These are phyloP conservation scores for Psilanteris sp. DNA, from an alignment of 1,140 invertebrate genomes.

Conservation along the genomic window DNA sequence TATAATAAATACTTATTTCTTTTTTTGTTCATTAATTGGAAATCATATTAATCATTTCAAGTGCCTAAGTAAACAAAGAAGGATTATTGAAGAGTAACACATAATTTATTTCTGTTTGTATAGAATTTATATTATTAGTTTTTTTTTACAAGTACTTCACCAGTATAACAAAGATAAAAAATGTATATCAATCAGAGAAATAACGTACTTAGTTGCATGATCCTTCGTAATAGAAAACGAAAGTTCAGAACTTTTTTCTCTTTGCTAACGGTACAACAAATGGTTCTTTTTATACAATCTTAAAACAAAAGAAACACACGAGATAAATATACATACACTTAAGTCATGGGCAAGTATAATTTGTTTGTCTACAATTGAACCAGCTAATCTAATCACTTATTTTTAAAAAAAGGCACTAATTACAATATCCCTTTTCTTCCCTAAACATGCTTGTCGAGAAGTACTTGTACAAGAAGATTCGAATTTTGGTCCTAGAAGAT, in stretches of 20 bases:
- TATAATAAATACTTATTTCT: too few species aligned
- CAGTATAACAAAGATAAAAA: slow-evolving; percentile 62
- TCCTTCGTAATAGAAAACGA: slow-evolving; percentile 14
- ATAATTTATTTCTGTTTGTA: too few species aligned
- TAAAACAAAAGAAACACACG: slow-evolving; percentile 63
- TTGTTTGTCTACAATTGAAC: slow-evolving; percentile 69
- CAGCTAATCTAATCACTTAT: slow-evolving; percentile 69
- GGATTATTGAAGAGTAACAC: background rate
- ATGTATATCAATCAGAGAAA: slow-evolving; percentile 51
- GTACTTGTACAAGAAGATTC: too few species aligned
- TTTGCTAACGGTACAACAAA: slow-evolving; percentile 22
- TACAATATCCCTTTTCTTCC: slow-evolving; percentile 64
- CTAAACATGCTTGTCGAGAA: slow-evolving; percentile 54
- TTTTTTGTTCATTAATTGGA: too few species aligned
- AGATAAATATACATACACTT: slow-evolving; percentile 71
- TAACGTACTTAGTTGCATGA: slow-evolving; percentile 13
- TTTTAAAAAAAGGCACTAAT: slow-evolving; percentile 67
- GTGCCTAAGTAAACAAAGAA: too few species aligned
- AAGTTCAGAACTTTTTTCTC: slow-evolving; percentile 10
- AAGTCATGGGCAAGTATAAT: slow-evolving; percentile 79
- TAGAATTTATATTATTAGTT: slow-evolving; percentile 52
- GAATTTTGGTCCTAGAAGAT: too few species aligned
- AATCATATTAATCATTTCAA: too few species aligned
- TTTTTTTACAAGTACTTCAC: slow-evolving; percentile 60
- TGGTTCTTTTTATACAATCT: slow-evolving; percentile 39